Base-by-base conservation (phyloP, 2,888 invertebrate genomes). In the Hyposoter dolosus region DNA sequence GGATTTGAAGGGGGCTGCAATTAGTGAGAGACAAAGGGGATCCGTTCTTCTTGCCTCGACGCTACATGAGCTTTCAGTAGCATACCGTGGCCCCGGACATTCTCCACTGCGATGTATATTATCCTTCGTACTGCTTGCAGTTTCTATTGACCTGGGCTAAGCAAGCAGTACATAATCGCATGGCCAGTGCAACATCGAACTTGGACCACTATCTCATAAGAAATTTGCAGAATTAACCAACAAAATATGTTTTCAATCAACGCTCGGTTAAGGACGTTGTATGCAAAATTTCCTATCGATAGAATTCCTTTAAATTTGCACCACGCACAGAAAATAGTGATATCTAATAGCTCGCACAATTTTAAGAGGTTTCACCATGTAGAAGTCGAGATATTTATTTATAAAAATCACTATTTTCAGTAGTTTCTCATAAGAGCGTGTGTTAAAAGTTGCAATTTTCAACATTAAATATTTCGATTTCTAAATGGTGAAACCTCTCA, bases 11-110 rank as follows among this genome's bases (percentile, higher is more conserved):
- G 77, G 76, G 77, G 45, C 78, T 80, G 78, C 84, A 85, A 85
- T 85, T 85, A 85, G 84, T 68, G 81, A 63, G 78, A 85, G 84
- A 85, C 84, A 85, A 85, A 85, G 82, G 82, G 74, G 72, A 77
- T 40, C 66, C 68, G 68, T 77, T 50, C 63, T 76, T 77, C 82
- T 74, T 68, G 56, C 40, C 40, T 60, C 4, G 15, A 28, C 60
- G 60, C 60, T 60, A 15, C 60, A 60, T 15, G 60, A 28, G 28
- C 60, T 69, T 60, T 74, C 72, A 60, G 66, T 68, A 56, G 45
- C 69, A 65, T 74, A 77, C 77, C 28, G 32, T 60, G 23, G 66
- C 53, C 23, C 19, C 63, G 28, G 40, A 56, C 84, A 84, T 82
- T 78, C 74, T 77, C 65, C n/a, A 23, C 79, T 77, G 40, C 19